A percentile compares a stretch with the other conserved stretches of the same genome.
These are phyloP conservation scores for Philotrypesis tridentata DNA, from an alignment of 1,140 invertebrate species.

Conservation along the genomic window DNA sequence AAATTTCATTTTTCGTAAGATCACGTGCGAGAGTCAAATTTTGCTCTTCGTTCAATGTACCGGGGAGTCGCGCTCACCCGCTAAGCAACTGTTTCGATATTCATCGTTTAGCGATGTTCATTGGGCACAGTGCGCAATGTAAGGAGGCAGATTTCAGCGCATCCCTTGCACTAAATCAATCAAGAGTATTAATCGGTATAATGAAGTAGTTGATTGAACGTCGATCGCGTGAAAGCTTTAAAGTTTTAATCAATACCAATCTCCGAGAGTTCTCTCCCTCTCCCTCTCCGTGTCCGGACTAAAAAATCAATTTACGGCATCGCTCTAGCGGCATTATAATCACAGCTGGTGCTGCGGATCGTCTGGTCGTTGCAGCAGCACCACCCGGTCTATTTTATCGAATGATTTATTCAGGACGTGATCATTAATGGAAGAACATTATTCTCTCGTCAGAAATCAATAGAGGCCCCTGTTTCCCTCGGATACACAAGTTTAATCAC, in stretches of 20 bases:
- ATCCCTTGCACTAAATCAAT: neutral
- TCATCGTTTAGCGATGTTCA: neutral
- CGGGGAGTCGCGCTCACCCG: too few relatives aligned
- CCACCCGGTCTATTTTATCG: conserved; percentile 67
- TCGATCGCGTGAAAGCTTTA: neutral
- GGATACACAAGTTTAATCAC: conserved; percentile 24
- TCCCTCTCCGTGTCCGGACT: neutral
- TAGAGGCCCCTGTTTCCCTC: conserved; percentile 49
- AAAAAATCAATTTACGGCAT: conserved; percentile 7
- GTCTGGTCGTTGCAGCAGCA: conserved; percentile 16
- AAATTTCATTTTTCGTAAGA: neutral
- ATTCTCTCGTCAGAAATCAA: conserved; percentile 70
- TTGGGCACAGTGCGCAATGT: neutral
- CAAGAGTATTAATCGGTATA: neutral
- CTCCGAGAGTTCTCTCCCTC: neutral
- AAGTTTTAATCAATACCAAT: neutral
- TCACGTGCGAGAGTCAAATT: neutral
- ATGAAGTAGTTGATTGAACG: neutral
- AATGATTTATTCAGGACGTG: conserved; percentile 70
- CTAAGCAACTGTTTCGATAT: neutral
- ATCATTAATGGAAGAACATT: conserved; percentile 71
- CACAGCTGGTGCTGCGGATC: conserved; percentile 9
- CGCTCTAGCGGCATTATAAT: conserved; percentile 7
- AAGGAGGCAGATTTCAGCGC: neutral
- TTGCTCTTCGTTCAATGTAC: too few relatives aligned